phyloP scores from a whole-genome alignment of 2,888 invertebrate genomes.

The Lochmaea capreae region DNA sequence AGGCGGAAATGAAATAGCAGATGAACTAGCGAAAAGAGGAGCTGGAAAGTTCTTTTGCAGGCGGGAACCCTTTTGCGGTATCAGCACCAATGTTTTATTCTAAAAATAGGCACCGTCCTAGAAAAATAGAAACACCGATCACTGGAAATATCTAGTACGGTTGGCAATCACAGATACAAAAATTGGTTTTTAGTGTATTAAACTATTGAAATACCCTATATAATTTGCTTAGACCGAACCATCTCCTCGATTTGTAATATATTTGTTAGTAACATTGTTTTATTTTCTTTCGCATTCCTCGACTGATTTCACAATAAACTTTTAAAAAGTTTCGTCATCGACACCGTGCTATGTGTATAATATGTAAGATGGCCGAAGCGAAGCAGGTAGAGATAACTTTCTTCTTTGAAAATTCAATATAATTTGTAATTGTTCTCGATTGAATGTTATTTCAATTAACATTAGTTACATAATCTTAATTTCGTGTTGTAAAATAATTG shows the following conservation, averaged over 20 bases:
- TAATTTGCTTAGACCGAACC: not conserved
- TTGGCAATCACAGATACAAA: too few relatives aligned
- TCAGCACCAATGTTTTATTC: too few relatives aligned
- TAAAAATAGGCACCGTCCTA: too few relatives aligned
- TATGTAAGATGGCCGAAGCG: constrained; percentile 11
- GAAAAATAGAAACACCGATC: too few relatives aligned
- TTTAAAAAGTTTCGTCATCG: constrained; percentile 16
- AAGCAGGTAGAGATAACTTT: constrained; percentile 21
- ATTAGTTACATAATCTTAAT: constrained; percentile 30
- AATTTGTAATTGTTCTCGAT: constrained; percentile 40
- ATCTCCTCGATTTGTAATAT: not conserved
- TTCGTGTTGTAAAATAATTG: constrained; percentile 26
- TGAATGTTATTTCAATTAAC: constrained; percentile 35
- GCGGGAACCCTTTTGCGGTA: too few relatives aligned
- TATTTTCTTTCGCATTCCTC: constrained; percentile 13
- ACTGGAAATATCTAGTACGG: too few relatives aligned
- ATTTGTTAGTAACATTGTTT: constrained; percentile 13
- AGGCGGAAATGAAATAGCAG: too few relatives aligned
- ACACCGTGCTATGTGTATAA: not conserved
- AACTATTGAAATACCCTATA: not conserved
- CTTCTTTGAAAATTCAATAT: constrained; percentile 38
- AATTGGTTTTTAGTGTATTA: too few relatives aligned
- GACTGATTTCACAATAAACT: constrained; percentile 6
- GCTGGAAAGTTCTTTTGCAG: too few relatives aligned
- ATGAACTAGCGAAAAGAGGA: too few relatives aligned